Evolutionary conservation across 2,797 vertebrate species (phyloP).

Genomic region (Menidia menidia): DNA sequence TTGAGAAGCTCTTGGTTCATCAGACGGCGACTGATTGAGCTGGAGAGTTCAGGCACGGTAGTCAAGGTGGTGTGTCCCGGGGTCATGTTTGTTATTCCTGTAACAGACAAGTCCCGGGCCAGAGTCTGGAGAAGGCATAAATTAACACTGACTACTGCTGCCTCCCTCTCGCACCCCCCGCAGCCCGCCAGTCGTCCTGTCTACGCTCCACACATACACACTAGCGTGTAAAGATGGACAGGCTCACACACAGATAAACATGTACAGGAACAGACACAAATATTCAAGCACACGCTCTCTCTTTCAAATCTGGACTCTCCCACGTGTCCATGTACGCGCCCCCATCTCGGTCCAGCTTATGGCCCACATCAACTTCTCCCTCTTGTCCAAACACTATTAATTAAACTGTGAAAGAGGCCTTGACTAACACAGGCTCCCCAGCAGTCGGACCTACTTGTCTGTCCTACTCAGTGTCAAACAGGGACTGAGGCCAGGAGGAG

Average conservation of each 20-base stretch:
- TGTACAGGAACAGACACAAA: conserved; percentile 63
- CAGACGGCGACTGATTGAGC: conserved; percentile 73
- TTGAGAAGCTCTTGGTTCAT: conserved; percentile 70
- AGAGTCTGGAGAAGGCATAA: conserved; percentile 79
- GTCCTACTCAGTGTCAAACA: conserved; percentile 81
- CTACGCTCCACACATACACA: conserved; percentile 74
- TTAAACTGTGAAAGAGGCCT: conserved; percentile 86
- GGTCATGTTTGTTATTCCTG: conserved; percentile 86
- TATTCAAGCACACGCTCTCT: conserved; percentile 57
- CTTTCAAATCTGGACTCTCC: conserved; percentile 42
- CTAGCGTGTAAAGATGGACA: conserved; percentile 63
- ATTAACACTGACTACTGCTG: conserved; percentile 79
- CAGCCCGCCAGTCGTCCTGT: conserved; percentile 64
- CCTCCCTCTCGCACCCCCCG: conserved; percentile 31
- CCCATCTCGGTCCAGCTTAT: conserved; percentile 35
- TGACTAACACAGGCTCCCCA: conserved; percentile 79
- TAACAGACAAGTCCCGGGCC: conserved; percentile 74
- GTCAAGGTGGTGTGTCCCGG: conserved; percentile 77
- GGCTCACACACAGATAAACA: conserved; percentile 59
- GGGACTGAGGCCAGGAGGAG: conserved; percentile 58
- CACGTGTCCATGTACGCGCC: conserved; percentile 42
- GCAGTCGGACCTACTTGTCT: conserved; percentile 78
- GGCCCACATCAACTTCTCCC: conserved; percentile 66
- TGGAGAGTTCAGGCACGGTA: conserved; percentile 80
- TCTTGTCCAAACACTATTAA: conserved; percentile 85